Evolutionary conservation across 2,888 invertebrate species (phyloP), one percentile per base, ranked within the genome.

Genomic region (Scaptomyza tumidula): DNA sequence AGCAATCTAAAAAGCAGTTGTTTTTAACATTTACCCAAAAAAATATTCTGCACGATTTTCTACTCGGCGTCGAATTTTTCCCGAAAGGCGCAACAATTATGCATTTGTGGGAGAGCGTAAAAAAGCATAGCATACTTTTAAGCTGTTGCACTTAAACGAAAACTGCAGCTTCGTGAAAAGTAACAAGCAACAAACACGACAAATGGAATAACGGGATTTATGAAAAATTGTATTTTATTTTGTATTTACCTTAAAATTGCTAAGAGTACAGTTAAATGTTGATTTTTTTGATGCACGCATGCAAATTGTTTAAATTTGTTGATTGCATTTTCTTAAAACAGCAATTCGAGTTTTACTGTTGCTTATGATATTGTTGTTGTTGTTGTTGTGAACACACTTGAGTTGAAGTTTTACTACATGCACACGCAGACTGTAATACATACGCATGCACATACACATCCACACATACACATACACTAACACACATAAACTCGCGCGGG

Each of bases 91-190:
- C 73, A 73, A 73, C 73, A 73, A 73, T 70, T 69, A 39, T n/a
- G 39, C 35, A 31, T 19, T 31, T 45, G 35, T 24, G 56, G 46
- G 44, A 7, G 37, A 27, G 59, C 27, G 39, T 10, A 4, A 37
- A 63, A 81, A 75, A 68, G 58, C 71, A 66, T 73, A 78, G 76
- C 80, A 78, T 76, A 71, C 74, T 78, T 76, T 81, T 84, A 80
- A 83, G 82, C 82, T 83, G 82, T 83, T 83, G 82, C 82, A 82
- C 75, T 55, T 61, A 65, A 57, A 57, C 45, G 35, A 63, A 53
- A 54, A 59, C 41, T 45, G 55, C 52, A 64, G 27, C 39, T 46
- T 31, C 44, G 60, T 14, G 29, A 24, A 5, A 27, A 4, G 24
- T 19, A 50, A 58, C 29, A 50, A 58, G 7, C 9, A 41, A 16